Percentiles rank a stretch among this genome's conserved stretches.
Conservation (phyloP, 2,113 vertebrate genomes). For the Odontophorus gujanensis region DNA sequence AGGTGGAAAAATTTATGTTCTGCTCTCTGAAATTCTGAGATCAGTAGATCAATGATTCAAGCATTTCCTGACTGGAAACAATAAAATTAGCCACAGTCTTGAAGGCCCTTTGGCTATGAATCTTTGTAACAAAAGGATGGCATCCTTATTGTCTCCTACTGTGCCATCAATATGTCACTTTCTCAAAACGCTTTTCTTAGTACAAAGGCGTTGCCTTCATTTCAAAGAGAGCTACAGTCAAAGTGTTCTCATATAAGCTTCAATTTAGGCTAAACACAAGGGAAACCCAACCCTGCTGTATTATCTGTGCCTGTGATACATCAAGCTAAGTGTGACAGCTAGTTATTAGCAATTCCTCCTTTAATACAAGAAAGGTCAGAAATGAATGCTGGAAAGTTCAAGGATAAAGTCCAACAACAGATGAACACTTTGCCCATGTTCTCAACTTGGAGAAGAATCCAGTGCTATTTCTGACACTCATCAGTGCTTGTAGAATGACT, state of each 20-base stretch:
- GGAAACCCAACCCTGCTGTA: rapidly evolving
- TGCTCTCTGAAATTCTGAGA: neutral
- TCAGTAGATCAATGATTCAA: too few species aligned
- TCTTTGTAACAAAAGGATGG: neutral
- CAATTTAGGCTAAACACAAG: neutral
- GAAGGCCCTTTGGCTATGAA: neutral
- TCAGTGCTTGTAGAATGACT: neutral
- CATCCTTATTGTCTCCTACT: neutral
- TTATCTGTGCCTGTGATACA: neutral
- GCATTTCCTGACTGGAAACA: neutral
- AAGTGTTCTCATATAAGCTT: neutral
- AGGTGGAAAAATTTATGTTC: neutral
- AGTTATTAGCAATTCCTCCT: neutral
- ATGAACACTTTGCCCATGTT: neutral
- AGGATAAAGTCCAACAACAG: neutral
- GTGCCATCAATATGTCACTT: neutral
- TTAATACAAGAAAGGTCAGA: neutral
- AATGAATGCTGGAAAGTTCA: neutral
- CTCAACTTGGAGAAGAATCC: neutral
- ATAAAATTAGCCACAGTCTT: neutral
- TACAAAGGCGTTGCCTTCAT: neutral
- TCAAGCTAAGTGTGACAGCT: neutral
- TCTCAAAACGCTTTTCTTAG: neutral
- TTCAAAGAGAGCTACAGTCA: neutral
- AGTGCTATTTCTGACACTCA: neutral